These are phyloP conservation scores for Ceramica pisi DNA, from an alignment of 2,888 invertebrate genomes.

Conservation along the genomic window DNA sequence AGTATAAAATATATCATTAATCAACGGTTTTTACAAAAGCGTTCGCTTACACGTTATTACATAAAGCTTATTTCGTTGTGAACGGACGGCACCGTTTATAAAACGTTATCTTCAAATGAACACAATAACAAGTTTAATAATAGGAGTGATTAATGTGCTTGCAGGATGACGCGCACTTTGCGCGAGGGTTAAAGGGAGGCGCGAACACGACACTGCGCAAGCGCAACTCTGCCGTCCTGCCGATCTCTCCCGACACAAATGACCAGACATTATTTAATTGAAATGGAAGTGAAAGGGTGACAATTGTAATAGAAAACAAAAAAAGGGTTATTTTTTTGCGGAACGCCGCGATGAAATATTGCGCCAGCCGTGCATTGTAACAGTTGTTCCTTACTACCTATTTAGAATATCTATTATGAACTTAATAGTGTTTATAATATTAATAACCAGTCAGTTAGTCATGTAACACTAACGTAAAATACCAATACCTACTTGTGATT, in stretches of 20 bases:
- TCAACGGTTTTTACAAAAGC: conserved; percentile 80
- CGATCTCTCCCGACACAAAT: conserved; percentile 83
- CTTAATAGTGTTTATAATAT: conserved; percentile 38
- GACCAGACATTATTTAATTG: conserved; percentile 91
- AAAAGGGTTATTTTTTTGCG: conserved; percentile 88
- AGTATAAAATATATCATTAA: conserved; percentile 80
- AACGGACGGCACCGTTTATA: conserved; percentile 90
- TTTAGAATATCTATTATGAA: conserved; percentile 56
- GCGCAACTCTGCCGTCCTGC: conserved; percentile 40
- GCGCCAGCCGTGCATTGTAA: conserved; percentile 89
- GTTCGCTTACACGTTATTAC: conserved; percentile 88
- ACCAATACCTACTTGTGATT: too few species aligned
- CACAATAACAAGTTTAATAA: conserved; percentile 91
- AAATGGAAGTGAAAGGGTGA: conserved; percentile 90
- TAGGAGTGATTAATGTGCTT: conserved; percentile 89
- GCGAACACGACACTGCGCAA: conserved; percentile 80
- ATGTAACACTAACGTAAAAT: not conserved
- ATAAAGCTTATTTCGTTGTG: conserved; percentile 88
- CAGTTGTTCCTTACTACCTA: conserved; percentile 85
- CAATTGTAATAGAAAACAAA: conserved; percentile 90
- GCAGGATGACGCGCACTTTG: conserved; percentile 90
- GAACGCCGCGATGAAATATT: conserved; percentile 87
- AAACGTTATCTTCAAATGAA: conserved; percentile 90
- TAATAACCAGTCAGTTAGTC: conserved; percentile 12
- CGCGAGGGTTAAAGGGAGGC: conserved; percentile 82